Evolutionary conservation across 2,888 invertebrate species (phyloP).

Genomic region (Synergus umbraculus): DNA sequence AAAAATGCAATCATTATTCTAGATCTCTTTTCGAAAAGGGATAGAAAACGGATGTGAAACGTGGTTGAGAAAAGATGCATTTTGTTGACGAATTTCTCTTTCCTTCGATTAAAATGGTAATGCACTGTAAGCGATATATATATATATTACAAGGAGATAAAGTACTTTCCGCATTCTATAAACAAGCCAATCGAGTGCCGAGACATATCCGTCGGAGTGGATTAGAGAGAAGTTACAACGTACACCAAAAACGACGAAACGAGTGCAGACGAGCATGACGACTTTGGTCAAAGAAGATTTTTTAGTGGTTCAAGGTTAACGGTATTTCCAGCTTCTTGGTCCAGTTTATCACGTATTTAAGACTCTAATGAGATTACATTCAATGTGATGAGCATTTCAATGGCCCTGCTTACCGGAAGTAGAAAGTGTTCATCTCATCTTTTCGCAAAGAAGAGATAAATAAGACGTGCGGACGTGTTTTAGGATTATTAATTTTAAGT

Average conservation of each 20-base stretch:
- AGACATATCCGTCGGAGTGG: conserved; percentile 22
- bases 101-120: conserved; percentile 35
- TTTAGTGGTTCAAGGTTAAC: conserved; percentile 63
- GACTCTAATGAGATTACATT: conserved; percentile 23
- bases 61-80: conserved; percentile 3
- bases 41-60: conserved; percentile 14
- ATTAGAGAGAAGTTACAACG: conserved; percentile 35
- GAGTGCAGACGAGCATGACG: conserved; percentile 45
- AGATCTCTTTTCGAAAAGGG: conserved; percentile 10
- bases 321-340: conserved; percentile 66
- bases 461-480: neutral
- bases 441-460: neutral
- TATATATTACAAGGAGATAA: conserved; percentile 22
- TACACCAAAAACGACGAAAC: conserved; percentile 25
- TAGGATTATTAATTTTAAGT: too few relatives aligned
- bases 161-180: conserved; percentile 23
- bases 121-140: neutral
- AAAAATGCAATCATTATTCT: neutral
- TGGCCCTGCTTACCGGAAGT: conserved; percentile 18
- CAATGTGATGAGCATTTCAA: conserved; percentile 33
- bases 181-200: conserved; percentile 32
- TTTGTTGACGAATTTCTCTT: conserved; percentile 30
- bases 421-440: conserved; percentile 6
- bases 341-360: conserved; percentile 65
- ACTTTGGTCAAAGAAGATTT: conserved; percentile 60